Base-by-base conservation (phyloP, 2,797 vertebrate genomes). In the Danio jaintianensis region DNA sequence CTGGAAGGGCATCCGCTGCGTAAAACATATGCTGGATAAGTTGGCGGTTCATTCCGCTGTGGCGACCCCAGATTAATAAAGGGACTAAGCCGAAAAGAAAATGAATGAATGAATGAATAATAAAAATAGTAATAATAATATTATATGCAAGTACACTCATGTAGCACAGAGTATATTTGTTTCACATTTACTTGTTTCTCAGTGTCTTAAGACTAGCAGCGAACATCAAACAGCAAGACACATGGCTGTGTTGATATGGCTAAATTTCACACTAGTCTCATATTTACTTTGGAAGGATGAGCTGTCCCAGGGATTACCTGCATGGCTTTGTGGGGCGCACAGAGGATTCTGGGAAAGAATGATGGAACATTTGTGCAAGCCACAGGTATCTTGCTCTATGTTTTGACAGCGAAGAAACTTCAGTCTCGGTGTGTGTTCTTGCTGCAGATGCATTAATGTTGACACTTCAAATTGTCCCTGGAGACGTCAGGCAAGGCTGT, bases 361-460 rank as follows among this genome's bases (percentile, higher is more conserved):
- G 69, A 64, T 64, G 78, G 69, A 80, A 80, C 68, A 72, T 79
- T 80, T 72, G 78, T 64, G 61, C n/a, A 58, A 80, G 50, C 68
- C 69, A 56, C 62, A 53, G 63, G 76, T 79, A 48, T 58, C 56
- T 56, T 48, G 36, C 87, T 87, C 85, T 89, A 78, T 86, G 90
- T 90, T 88, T 89, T 91, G 90, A 93, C 81, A 69, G 64, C 86
- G 83, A 86, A 85, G 85, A 86, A 89, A 89, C 88, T 91, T 88
- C 83, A 90, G 89, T 52, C 63, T 91, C 88, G 85, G 83, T 90
- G 88, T 88, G 92, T 90, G 88, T 88, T 75, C 73, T 90, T 89
- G 89, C 90, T 90, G 85, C 89, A 91, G 92, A 93, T 91, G 86
- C 91, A 93, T 93, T 93, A 92, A 90, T 86, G 69, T 87, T 92